Conservation (phyloP, 92 coral and sea anemone species). For the Galaxea fascicularis region DNA sequence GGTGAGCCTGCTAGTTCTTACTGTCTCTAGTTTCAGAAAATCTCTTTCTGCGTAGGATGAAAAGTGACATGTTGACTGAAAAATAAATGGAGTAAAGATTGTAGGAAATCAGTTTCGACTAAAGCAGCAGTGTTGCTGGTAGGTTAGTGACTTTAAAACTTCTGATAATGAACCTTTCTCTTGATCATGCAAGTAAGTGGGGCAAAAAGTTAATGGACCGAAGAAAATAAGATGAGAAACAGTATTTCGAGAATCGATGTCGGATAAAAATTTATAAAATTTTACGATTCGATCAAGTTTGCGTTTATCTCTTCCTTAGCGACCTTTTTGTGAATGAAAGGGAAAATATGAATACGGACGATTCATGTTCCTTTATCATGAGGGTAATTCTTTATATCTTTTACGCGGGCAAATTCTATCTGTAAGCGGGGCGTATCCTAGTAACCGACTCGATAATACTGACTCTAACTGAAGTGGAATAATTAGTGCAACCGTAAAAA, state of each 20-base stretch:
- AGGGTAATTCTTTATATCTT: not conserved
- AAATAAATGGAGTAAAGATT: too few species aligned
- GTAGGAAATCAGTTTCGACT: too few species aligned
- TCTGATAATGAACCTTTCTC: too few species aligned
- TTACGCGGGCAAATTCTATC: conserved; percentile 8
- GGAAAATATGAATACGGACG: too few species aligned
- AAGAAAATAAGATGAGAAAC: not conserved
- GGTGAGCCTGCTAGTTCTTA: too few species aligned
- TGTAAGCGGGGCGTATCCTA: not conserved
- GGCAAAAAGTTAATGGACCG: not conserved
- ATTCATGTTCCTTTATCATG: not conserved
- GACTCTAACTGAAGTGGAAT: not conserved
- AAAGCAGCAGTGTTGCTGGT: too few species aligned
- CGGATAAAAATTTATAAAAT: not conserved
- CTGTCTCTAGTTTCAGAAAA: too few species aligned
- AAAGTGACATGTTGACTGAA: too few species aligned
- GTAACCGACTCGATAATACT: not conserved
- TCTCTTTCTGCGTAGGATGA: too few species aligned
- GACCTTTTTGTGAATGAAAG: too few species aligned
- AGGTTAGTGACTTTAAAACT: too few species aligned
- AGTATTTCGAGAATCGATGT: not conserved
- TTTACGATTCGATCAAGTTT: not conserved
- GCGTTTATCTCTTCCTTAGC: not conserved
- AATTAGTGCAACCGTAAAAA: not conserved
- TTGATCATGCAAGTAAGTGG: too few species aligned